Percentiles rank a stretch among this genome's conserved stretches.
phyloP scores from a whole-genome alignment of 2,797 vertebrate species.

The Triplophysa yarkandensis region DNA sequence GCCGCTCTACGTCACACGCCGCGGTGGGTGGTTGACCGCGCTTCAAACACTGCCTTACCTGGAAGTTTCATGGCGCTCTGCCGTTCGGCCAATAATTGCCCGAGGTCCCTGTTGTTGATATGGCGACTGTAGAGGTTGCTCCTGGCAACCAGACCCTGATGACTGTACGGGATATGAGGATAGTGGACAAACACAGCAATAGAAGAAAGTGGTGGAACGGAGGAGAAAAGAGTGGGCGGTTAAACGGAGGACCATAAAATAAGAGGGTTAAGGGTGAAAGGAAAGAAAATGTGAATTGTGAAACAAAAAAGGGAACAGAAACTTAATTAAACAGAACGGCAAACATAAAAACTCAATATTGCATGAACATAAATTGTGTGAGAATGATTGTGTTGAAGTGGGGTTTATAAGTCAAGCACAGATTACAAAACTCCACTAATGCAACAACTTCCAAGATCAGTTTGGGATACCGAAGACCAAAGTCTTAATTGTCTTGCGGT shows the following conservation, averaged over 20 bases:
- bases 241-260: slow-evolving; percentile 12
- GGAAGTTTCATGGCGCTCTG: slow-evolving; percentile 51
- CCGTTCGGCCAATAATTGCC: slow-evolving; percentile 52
- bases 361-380: slow-evolving; percentile 38
- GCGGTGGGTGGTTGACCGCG: slow-evolving; percentile 6
- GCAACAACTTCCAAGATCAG: no score
- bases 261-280: slow-evolving; percentile 13
- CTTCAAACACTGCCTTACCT: slow-evolving; percentile 61
- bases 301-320: slow-evolving; percentile 44
- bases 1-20: not conserved
- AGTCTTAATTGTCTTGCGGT: no score
- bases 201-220: slow-evolving; percentile 1
- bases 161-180: slow-evolving; percentile 58
- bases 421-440: slow-evolving; percentile 4
- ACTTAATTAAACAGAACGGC: slow-evolving; percentile 35
- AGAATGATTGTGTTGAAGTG: slow-evolving; percentile 26
- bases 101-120: slow-evolving; percentile 59
- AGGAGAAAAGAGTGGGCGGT: not conserved
- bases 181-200: slow-evolving; percentile 27
- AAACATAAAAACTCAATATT: slow-evolving; percentile 34
- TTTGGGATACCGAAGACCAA: no score
- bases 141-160: slow-evolving; percentile 70
- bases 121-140: slow-evolving; percentile 74
- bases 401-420: not conserved
- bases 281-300: slow-evolving; percentile 22